Evolutionary conservation across 2,888 invertebrate species (phyloP).

Genomic region (Monochamus alternatus): DNA sequence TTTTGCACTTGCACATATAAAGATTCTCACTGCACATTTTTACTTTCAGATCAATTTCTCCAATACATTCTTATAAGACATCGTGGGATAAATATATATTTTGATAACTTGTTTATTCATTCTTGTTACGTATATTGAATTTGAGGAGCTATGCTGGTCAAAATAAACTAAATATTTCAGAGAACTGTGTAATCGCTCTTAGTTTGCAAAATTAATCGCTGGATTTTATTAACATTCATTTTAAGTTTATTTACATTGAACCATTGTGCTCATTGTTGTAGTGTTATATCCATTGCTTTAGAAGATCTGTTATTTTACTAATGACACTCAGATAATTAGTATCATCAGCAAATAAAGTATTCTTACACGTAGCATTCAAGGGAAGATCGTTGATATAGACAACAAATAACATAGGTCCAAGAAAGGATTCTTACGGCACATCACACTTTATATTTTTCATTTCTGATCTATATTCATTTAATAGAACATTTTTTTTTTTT

Average conservation of each 20-base stretch:
- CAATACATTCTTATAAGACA: neutral
- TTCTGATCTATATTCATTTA: neutral
- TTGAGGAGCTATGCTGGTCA: neutral
- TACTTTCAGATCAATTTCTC: too few species aligned
- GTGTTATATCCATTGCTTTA: neutral
- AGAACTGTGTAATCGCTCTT: too few species aligned
- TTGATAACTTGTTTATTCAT: neutral
- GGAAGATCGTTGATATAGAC: neutral
- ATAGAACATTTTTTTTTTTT: neutral
- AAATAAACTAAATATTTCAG: neutral
- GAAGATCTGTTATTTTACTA: neutral
- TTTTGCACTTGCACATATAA: too few species aligned
- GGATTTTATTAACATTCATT: too few species aligned
- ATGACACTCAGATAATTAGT: neutral
- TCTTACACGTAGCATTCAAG: too few species aligned
- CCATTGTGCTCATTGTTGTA: neutral
- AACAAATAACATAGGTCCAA: neutral
- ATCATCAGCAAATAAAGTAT: conserved; percentile 1
- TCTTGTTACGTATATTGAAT: neutral
- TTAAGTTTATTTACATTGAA: conserved; percentile 1
- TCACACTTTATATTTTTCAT: neutral
- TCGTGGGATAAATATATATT: neutral
- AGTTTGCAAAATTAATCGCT: neutral
- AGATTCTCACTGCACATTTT: too few species aligned
- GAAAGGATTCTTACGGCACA: neutral